Conservation (phyloP, 2,113 vertebrate genomes). For the Arizona elegans region DNA sequence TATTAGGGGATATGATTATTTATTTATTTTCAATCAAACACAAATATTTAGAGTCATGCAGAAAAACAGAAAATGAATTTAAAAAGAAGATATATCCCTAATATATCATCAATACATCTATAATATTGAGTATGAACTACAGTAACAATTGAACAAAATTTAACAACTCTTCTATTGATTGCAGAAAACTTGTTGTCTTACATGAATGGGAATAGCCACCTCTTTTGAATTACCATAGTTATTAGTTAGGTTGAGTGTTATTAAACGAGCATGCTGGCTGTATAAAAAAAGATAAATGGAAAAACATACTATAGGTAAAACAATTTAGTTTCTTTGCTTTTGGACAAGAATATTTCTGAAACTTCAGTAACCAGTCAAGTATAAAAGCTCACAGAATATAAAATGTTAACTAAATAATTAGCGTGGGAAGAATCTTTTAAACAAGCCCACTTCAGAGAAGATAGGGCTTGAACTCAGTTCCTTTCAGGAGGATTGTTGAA, state of each 20-base stretch:
- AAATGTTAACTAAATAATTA: background rate
- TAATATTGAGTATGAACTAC: background rate
- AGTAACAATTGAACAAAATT: background rate
- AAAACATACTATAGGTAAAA: background rate
- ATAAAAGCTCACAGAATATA: background rate
- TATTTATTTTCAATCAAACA: background rate
- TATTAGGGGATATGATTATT: background rate
- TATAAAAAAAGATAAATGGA: background rate
- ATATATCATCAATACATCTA: background rate
- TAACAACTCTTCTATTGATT: background rate
- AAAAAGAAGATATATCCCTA: background rate
- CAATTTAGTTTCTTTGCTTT: background rate
- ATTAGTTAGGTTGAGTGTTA: background rate
- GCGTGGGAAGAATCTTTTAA: background rate
- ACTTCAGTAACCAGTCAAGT: background rate
- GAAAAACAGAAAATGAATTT: background rate
- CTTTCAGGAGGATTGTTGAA: background rate
- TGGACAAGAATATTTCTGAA: background rate
- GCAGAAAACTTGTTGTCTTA: background rate
- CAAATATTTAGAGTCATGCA: background rate
- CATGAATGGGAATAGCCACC: background rate
- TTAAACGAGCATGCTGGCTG: background rate
- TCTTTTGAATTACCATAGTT: background rate
- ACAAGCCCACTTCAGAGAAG: background rate
- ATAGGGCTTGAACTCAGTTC: background rate